Evolutionary conservation across 2,888 invertebrate genomes (phyloP).

Genomic region (Pseudolycoriella hygida): DNA sequence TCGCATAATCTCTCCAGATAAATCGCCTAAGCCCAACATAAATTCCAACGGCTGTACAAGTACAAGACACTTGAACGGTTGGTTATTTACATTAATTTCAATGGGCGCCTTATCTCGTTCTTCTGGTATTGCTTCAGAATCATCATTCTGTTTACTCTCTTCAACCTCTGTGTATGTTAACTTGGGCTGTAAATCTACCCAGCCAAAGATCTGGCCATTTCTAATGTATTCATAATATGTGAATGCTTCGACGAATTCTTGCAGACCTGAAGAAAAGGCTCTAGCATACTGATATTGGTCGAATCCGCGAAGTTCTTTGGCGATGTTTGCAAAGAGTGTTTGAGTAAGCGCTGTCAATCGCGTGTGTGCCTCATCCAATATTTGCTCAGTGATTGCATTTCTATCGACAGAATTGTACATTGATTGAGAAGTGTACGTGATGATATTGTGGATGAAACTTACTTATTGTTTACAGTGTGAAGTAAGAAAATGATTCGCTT

Average conservation of each 20-base stretch:
- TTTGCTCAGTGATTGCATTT: constrained; percentile 34
- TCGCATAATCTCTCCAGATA: constrained; percentile 84
- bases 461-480: constrained; percentile 43
- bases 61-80: constrained; percentile 11
- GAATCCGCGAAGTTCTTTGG: constrained; percentile 49
- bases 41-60: constrained; percentile 34
- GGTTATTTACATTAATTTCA: not conserved
- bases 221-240: constrained; percentile 57
- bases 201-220: constrained; percentile 37
- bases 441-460: constrained; percentile 5
- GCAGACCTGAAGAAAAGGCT: constrained; percentile 44
- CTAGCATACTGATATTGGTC: constrained; percentile 51
- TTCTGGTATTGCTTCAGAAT: constrained; percentile 5
- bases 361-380: constrained; percentile 44
- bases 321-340: constrained; percentile 43
- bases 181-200: constrained; percentile 36
- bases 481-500: constrained; percentile 76
- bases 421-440: too few species aligned
- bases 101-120: not conserved
- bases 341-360: constrained; percentile 41
- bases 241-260: constrained; percentile 77
- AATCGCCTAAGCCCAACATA: constrained; percentile 66
- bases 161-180: constrained; percentile 27
- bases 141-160: not conserved
- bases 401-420: too few species aligned